Percentiles rank a stretch among this genome's conserved stretches.
Conservation (phyloP, 2,888 invertebrate genomes). For the Amitus sp. region DNA sequence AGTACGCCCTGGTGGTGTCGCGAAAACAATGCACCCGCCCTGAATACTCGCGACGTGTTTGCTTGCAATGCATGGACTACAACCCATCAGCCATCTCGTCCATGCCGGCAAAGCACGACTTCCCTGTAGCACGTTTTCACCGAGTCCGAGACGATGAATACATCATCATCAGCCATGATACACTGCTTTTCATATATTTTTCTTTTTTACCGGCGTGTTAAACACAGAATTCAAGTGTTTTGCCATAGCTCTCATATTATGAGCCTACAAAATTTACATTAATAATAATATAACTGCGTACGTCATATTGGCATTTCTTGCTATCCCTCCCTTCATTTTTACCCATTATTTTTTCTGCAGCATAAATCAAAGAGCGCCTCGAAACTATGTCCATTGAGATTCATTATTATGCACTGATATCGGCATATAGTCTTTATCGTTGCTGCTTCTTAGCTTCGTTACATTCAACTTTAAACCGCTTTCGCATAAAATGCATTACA, state of each 20-base stretch:
- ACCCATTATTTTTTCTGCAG: too few relatives aligned
- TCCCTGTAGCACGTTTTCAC: slow-evolving; percentile 41
- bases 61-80: slow-evolving; percentile 35
- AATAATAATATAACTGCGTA: too few relatives aligned
- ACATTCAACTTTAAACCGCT: too few relatives aligned
- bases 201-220: neutral
- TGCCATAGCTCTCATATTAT: slow-evolving; percentile 2
- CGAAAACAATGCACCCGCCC: slow-evolving; percentile 46
- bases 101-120: slow-evolving; percentile 30
- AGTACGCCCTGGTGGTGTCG: slow-evolving; percentile 20
- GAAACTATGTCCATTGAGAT: too few relatives aligned
- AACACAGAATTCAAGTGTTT: slow-evolving; percentile 1
- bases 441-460: too few relatives aligned
- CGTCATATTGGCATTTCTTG: too few relatives aligned
- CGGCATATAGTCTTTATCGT: too few relatives aligned
- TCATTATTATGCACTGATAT: too few relatives aligned
- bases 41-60: slow-evolving; percentile 34
- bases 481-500: too few relatives aligned
- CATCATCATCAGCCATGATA: slow-evolving; percentile 36
- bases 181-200: slow-evolving; percentile 6
- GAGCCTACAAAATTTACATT: too few relatives aligned
- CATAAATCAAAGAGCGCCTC: too few relatives aligned
- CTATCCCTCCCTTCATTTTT: too few relatives aligned
- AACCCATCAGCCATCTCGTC: slow-evolving; percentile 24
- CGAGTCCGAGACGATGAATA: slow-evolving; percentile 43